Percentiles rank a stretch among this genome's conserved stretches.
Conservation (phyloP, 2,113 vertebrate genomes). For the Neolamprologus longior region DNA sequence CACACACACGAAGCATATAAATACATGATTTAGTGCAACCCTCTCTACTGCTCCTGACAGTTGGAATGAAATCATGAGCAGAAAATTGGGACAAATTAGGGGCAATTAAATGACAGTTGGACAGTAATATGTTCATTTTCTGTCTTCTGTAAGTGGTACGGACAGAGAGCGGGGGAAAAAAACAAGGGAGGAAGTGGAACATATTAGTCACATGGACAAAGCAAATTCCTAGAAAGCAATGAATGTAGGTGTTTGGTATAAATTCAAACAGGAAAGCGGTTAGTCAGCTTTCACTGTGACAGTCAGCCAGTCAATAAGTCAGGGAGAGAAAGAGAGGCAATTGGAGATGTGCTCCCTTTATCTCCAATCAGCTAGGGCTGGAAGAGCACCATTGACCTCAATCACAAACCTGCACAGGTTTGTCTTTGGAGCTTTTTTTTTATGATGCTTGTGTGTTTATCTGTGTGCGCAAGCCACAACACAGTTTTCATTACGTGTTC, state of each 20-base stretch:
- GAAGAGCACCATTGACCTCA: neutral
- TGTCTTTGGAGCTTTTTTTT: neutral
- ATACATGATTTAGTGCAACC: conserved; percentile 21
- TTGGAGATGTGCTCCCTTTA: neutral
- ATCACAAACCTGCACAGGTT: neutral
- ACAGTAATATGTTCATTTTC: conserved; percentile 32
- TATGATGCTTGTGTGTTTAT: neutral
- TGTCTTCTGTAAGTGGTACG: neutral
- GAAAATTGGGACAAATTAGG: conserved; percentile 62
- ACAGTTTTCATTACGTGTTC: neutral
- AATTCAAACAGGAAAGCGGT: neutral
- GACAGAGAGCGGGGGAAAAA: neutral
- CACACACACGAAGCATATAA: neutral
- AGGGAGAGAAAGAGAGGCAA: neutral
- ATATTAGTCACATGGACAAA: neutral
- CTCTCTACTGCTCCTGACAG: conserved; percentile 48
- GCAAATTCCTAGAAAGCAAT: neutral
- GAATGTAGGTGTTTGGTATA: neutral
- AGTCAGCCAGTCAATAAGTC: neutral
- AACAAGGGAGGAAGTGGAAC: neutral
- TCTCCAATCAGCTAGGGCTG: neutral
- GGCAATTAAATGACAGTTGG: conserved; percentile 54
- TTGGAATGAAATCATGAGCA: conserved; percentile 51
- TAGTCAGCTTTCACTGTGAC: neutral
- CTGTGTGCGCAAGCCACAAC: neutral